Evolutionary conservation across 2,797 vertebrate genomes (phyloP), one percentile per base, ranked within the genome.

Genomic region (Phylloscopus collybita): DNA sequence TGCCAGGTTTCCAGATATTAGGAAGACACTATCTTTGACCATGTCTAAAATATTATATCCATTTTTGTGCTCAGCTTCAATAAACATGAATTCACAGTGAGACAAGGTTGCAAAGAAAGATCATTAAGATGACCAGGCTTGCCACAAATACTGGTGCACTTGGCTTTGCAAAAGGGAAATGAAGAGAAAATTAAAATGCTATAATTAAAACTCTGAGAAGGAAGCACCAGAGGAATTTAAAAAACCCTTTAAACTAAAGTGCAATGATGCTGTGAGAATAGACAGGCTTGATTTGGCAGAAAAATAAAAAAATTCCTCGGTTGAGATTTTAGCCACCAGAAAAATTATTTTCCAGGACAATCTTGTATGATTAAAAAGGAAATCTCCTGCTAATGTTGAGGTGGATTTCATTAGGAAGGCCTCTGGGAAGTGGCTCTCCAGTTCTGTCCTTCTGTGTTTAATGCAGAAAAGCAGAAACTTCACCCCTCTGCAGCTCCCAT

Each of bases 271-370:
- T 29, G 17, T 26, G 13, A 73, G 21, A 59, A 73, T 50, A 79
- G 54, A 73, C 6, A 23, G 11, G 3, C 7, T 65, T 61, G 17
- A 44, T 83, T 7, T 49, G 6, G 16, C 1, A 26, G 45, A 86
- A 74, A 56, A 71, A 27, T 57, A 3, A 53, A 53, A 21, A 56
- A 15, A 23, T 0, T 53, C 7, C 14, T 3, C 1, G 2, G 1
- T 14, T 42, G 40, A 79, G 20, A 15, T 88, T 93, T 66, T 30
- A 86, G 7, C 5, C 25, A 29, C 8, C 22, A 86, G 30, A 78
- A 92, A 64, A 34, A 9, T 20, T 34, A 16, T 32, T 81, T 14
- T 6, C 34, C 34, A 18, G 4, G 10, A 59, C 19, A 79, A 11
- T 32, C 22, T 17, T 17, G 5, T 27, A 8, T 14, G 17, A 72